These are phyloP conservation scores for Drosophila arawakana DNA, from an alignment of 1,140 invertebrate species.

Conservation along the genomic window DNA sequence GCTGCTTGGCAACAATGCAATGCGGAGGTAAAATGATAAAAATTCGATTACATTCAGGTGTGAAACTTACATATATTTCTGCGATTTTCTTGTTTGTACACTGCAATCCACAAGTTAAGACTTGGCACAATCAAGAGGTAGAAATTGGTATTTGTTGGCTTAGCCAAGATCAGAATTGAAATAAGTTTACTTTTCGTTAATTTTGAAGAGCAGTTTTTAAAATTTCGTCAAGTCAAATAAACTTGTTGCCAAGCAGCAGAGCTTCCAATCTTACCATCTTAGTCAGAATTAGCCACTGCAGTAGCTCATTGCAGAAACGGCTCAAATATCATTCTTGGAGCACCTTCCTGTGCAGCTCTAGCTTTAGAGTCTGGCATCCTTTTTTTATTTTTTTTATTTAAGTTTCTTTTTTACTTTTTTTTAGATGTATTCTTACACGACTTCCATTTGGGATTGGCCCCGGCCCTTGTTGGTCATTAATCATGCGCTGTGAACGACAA, in stretches of 20 bases:
- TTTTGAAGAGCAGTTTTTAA: neutral
- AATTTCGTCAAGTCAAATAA: conserved; percentile 3
- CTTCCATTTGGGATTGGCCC: conserved; percentile 58
- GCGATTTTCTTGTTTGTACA: conserved; percentile 74
- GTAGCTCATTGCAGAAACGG: conserved; percentile 67
- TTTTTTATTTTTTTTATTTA: conserved; percentile 16
- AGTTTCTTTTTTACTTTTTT: conserved; percentile 1
- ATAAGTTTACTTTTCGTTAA: neutral
- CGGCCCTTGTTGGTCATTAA: conserved; percentile 81
- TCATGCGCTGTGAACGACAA: conserved; percentile 81
- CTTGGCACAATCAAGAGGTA: neutral
- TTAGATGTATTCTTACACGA: conserved; percentile 35
- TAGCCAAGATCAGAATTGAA: neutral
- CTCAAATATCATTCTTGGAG: conserved; percentile 55
- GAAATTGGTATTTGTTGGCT: neutral
- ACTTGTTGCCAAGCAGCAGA: conserved; percentile 19
- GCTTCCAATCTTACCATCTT: conserved; percentile 37
- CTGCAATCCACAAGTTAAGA: conserved; percentile 34
- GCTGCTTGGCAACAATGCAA: conserved; percentile 77
- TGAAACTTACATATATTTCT: conserved; percentile 77
- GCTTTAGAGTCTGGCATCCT: conserved; percentile 50
- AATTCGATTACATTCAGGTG: conserved; percentile 83
- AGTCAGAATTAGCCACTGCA: conserved; percentile 47
- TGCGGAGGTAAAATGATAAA: conserved; percentile 81
- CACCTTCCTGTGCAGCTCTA: neutral